phyloP scores from a whole-genome alignment of 2,797 vertebrate species.

The Apogon talboti region DNA sequence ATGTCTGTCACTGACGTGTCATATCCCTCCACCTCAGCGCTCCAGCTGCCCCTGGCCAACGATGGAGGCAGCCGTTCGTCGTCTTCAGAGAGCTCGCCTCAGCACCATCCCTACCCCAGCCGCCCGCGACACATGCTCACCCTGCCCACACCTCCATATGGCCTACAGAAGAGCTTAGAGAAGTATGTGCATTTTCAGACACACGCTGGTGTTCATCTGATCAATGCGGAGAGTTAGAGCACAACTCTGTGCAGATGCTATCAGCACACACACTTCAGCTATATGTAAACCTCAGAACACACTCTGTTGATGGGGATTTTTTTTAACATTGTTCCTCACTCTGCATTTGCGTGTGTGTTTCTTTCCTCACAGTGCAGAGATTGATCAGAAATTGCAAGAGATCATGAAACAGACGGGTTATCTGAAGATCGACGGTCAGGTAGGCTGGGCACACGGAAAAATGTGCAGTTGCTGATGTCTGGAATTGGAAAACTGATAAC shows the following conservation, averaged over 20 bases:
- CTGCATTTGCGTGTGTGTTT: conserved; percentile 2
- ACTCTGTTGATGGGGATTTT: no score
- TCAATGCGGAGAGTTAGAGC: background rate
- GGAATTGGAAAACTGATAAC: background rate
- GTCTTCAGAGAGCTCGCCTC: conserved; percentile 90
- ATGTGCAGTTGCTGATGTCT: background rate
- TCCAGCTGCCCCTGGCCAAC: conserved; percentile 92
- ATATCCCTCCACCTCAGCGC: conserved; percentile 77
- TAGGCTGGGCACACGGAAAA: conserved; percentile 57
- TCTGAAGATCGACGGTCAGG: conserved; percentile 94
- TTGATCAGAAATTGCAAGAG: conserved; percentile 95
- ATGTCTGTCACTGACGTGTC: conserved; percentile 45
- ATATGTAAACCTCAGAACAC: no score
- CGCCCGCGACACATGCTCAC: conserved; percentile 91
- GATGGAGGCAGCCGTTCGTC: conserved; percentile 91
- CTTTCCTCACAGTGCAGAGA: conserved; percentile 87
- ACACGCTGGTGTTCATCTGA: background rate
- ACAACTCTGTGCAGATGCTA: no score
- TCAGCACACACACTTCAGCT: no score
- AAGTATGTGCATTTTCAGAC: conserved; percentile 80
- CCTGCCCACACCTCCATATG: conserved; percentile 87
- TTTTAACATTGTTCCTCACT: no score
- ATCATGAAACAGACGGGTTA: conserved; percentile 97
- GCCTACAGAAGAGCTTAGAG: conserved; percentile 91
- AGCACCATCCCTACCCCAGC: conserved; percentile 87